These are phyloP conservation scores for Aegotheles bennettii DNA, from an alignment of 2,113 vertebrate genomes.

Conservation along the genomic window DNA sequence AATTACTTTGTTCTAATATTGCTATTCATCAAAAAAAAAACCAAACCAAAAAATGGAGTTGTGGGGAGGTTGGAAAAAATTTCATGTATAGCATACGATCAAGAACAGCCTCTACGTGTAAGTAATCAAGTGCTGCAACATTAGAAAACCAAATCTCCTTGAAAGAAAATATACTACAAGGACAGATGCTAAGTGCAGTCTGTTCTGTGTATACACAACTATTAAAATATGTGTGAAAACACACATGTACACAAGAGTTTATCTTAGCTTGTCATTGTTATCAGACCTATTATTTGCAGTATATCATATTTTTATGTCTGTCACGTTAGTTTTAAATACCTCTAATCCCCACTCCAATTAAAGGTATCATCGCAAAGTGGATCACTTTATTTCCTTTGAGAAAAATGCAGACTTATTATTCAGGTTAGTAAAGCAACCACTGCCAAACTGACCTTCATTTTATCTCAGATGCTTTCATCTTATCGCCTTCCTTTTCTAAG, in stretches of 20 bases:
- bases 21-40: background rate
- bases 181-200: background rate
- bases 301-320: background rate
- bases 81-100: background rate
- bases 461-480: slow-evolving; percentile 40
- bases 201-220: background rate
- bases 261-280: background rate
- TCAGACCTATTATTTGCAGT: background rate
- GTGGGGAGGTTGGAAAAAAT: background rate
- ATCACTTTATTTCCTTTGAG: slow-evolving; percentile 53
- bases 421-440: slow-evolving; percentile 12
- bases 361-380: slow-evolving; percentile 7
- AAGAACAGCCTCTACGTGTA: background rate
- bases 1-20: background rate
- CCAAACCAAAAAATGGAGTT: background rate
- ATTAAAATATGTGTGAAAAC: background rate
- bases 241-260: background rate
- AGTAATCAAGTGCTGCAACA: background rate
- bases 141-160: background rate
- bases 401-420: slow-evolving; percentile 8
- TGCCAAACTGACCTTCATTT: slow-evolving; percentile 63
- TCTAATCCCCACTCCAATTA: slow-evolving; percentile 54
- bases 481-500: slow-evolving; percentile 14
- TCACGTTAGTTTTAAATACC: slow-evolving; percentile 34
- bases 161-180: background rate